Conservation (phyloP, 2,113 vertebrate species). For the Microcebus tavaratra region DNA sequence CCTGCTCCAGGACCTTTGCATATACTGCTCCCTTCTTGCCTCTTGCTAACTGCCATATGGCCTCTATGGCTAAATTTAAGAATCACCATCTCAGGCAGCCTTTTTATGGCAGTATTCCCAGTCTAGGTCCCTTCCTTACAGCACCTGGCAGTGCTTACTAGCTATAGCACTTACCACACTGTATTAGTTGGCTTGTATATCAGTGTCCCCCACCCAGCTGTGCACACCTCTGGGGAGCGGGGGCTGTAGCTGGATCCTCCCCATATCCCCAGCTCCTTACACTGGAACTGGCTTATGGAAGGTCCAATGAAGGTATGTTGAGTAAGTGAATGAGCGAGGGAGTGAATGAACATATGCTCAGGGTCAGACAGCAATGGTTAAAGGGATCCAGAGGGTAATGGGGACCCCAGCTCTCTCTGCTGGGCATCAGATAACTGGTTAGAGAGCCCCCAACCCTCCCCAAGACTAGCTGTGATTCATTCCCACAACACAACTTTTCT, state of each 20-base stretch:
- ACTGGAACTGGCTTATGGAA: background rate
- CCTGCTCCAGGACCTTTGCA: background rate
- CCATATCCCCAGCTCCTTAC: background rate
- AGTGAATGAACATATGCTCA: background rate
- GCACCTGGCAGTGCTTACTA: background rate
- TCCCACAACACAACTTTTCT: background rate
- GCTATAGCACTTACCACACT: background rate
- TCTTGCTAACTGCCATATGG: background rate
- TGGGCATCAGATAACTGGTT: conserved; percentile 9
- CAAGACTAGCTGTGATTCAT: background rate
- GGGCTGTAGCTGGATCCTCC: background rate
- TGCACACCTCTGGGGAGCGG: background rate
- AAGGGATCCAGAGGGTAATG: background rate
- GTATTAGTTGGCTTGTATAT: background rate
- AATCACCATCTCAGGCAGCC: background rate
- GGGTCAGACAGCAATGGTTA: background rate
- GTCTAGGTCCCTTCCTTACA: background rate
- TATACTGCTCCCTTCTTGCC: background rate
- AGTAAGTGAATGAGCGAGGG: background rate
- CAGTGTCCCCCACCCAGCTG: background rate
- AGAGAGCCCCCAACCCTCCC: background rate
- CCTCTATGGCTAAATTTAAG: background rate
- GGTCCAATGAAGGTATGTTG: background rate
- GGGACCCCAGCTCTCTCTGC: conserved; percentile 25
- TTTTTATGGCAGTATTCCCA: background rate